phyloP scores from a whole-genome alignment of 2,113 vertebrate species.

The Ivindomyrus marchei region DNA sequence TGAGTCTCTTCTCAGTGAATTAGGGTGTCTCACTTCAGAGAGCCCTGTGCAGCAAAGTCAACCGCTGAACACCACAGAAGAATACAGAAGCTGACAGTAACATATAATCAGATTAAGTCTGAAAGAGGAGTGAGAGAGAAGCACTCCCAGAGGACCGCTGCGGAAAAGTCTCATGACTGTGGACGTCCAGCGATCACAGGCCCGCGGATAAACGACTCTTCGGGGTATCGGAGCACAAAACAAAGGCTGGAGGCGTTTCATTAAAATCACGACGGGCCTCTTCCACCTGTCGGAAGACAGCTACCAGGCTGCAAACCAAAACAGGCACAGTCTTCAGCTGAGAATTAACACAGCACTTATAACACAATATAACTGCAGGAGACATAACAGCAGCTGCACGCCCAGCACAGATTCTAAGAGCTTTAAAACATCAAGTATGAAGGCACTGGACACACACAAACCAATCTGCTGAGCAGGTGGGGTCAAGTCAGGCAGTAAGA shows the following conservation, averaged over 20 bases:
- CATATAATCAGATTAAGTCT: background rate
- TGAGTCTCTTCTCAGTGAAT: background rate
- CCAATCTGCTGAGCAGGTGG: background rate
- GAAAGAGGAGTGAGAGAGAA: background rate
- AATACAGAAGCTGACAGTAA: background rate
- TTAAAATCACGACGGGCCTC: background rate
- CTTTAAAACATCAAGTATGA: background rate
- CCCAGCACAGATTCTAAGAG: background rate
- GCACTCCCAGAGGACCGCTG: background rate
- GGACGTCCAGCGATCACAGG: background rate
- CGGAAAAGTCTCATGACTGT: background rate
- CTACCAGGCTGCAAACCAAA: background rate
- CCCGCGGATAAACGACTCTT: background rate
- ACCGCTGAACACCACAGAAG: background rate
- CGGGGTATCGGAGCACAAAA: background rate
- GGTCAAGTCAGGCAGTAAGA: background rate
- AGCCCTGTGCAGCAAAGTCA: background rate
- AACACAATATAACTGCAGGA: background rate
- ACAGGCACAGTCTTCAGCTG: background rate
- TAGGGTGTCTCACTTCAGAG: background rate
- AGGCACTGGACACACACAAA: background rate
- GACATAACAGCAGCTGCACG: background rate
- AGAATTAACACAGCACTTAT: background rate
- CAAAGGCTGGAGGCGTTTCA: background rate
- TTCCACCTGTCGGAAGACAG: background rate